phyloP scores from a whole-genome alignment of 2,113 vertebrate genomes.

The Anguilla japonica region DNA sequence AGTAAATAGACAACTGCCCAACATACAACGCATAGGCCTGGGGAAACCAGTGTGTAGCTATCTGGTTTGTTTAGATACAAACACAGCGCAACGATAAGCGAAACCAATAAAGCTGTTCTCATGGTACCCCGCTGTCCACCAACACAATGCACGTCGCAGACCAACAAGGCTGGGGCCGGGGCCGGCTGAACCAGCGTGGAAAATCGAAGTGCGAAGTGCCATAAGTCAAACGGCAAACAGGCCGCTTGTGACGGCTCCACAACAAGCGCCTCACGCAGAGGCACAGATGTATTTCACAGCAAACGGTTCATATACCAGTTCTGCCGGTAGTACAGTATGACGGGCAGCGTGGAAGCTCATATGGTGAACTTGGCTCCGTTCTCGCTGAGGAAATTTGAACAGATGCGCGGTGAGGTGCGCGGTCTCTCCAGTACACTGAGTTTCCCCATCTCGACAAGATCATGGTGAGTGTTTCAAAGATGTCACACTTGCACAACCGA shows the following conservation, averaged over 20 bases:
- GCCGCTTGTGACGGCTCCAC: background rate
- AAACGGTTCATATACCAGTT: background rate
- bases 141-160: background rate
- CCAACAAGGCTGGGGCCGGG: background rate
- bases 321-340: background rate
- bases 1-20: background rate
- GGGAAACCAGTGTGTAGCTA: background rate
- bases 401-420: background rate
- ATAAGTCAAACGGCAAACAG: constrained; percentile 7
- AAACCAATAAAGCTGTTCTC: background rate
- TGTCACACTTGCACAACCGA: background rate
- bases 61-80: background rate
- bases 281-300: background rate
- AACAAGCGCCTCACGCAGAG: background rate
- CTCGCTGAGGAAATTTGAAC: background rate
- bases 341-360: too few relatives aligned
- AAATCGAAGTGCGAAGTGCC: background rate
- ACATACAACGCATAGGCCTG: background rate
- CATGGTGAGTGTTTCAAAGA: background rate
- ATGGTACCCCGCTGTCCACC: background rate
- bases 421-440: background rate
- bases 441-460: background rate
- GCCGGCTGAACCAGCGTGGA: background rate
- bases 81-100: background rate
- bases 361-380: background rate